These are phyloP conservation scores for Dicentrarchus labrax DNA, from an alignment of 2,113 vertebrate species.

Conservation along the genomic window DNA sequence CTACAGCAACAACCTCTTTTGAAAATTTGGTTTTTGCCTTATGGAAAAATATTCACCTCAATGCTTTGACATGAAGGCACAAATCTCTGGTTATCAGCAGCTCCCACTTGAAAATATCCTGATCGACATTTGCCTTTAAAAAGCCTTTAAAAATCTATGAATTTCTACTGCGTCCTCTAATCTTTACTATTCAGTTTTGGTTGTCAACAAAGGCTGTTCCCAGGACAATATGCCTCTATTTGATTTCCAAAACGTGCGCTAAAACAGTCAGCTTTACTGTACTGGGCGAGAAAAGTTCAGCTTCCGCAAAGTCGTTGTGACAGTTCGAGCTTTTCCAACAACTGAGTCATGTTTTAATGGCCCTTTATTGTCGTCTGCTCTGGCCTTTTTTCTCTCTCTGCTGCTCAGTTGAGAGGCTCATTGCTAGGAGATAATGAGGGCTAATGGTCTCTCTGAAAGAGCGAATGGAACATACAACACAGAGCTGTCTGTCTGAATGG, in stretches of 20 bases:
- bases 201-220: neutral
- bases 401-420: conserved; percentile 21
- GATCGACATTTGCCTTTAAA: neutral
- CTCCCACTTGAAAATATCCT: neutral
- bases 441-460: conserved; percentile 44
- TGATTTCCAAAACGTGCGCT: neutral
- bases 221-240: neutral
- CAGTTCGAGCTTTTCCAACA: conserved; percentile 11
- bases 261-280: neutral
- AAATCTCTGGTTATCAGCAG: neutral
- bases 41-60: neutral
- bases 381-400: neutral
- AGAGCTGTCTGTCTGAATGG: conserved; percentile 6
- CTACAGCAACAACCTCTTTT: neutral
- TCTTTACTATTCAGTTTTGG: neutral
- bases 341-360: conserved; percentile 42
- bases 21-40: neutral
- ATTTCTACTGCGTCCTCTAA: neutral
- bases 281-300: conserved; percentile 16
- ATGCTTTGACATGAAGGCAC: neutral
- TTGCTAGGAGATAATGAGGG: conserved; percentile 30
- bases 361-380: conserved; percentile 26
- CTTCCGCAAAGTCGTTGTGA: conserved; percentile 1
- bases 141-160: neutral
- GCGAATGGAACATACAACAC: conserved; percentile 5